phyloP scores from a whole-genome alignment of 2,888 invertebrate species.

The Chymomyza procnemis region DNA sequence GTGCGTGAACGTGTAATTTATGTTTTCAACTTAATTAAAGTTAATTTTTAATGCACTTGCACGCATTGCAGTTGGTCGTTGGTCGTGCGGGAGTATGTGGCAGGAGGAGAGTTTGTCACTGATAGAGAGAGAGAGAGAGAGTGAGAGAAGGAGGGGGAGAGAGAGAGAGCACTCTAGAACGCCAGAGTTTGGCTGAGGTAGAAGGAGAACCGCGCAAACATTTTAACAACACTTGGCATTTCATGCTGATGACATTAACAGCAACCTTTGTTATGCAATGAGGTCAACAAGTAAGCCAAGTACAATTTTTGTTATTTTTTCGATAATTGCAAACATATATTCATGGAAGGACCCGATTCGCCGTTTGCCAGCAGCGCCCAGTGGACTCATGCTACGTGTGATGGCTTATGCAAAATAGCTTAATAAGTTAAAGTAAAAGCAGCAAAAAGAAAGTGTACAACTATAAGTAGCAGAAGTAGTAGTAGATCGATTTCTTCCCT shows the following conservation, averaged over 20 bases:
- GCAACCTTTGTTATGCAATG: conserved; percentile 67
- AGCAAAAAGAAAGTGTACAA: too few relatives aligned
- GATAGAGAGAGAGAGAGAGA: neutral
- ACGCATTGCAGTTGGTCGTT: conserved; percentile 1
- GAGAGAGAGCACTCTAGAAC: too few relatives aligned
- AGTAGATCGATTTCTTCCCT: too few relatives aligned
- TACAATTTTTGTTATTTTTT: neutral
- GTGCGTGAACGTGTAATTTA: conserved; percentile 62
- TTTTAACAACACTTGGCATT: conserved; percentile 71
- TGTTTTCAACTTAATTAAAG: conserved; percentile 75
- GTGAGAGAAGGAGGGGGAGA: too few relatives aligned
- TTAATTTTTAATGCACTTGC: conserved; percentile 67
- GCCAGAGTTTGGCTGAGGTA: too few relatives aligned
- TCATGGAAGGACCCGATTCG: neutral
- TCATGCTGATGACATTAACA: conserved; percentile 70
- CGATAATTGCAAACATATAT: conserved; percentile 32
- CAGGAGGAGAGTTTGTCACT: neutral
- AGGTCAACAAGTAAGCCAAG: conserved; percentile 59
- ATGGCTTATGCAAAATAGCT: too few relatives aligned
- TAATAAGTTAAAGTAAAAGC: too few relatives aligned
- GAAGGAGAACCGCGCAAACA: conserved; percentile 42
- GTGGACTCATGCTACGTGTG: too few relatives aligned
- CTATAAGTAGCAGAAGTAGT: too few relatives aligned
- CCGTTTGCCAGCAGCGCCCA: too few relatives aligned
- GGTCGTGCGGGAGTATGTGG: neutral